A percentile compares a stretch with the other conserved stretches of the same genome.
Conservation (phyloP, 1,140 invertebrate genomes). For the Drosophila triauraria region DNA sequence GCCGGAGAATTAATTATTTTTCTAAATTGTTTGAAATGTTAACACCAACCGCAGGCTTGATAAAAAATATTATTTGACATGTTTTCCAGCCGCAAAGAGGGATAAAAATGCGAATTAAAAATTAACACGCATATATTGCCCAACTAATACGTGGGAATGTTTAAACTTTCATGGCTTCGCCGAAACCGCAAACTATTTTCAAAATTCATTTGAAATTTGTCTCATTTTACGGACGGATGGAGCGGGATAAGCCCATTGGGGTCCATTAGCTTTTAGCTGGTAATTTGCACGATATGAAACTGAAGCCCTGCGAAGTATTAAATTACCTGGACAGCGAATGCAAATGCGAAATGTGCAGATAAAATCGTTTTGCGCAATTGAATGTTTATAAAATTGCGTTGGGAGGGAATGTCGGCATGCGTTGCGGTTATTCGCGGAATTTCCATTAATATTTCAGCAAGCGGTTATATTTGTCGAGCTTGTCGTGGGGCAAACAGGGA, state of each 20-base stretch:
- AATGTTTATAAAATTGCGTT: conserved; percentile 25
- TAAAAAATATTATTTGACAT: conserved; percentile 36
- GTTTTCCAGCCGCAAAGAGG: conserved; percentile 4
- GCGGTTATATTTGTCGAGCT: conserved; percentile 22
- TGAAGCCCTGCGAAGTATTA: conserved; percentile 32
- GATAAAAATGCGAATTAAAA: conserved; percentile 22
- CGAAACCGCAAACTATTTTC: conserved; percentile 46
- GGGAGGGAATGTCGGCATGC: background rate
- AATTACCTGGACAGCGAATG: conserved; percentile 41
- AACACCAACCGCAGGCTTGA: conserved; percentile 14
- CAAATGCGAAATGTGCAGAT: conserved; percentile 7
- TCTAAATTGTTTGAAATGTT: conserved; percentile 6
- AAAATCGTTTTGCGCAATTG: conserved; percentile 33
- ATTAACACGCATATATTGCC: conserved; percentile 33
- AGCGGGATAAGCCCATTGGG: background rate
- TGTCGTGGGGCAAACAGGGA: background rate
- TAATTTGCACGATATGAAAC: conserved; percentile 30
- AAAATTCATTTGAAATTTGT: conserved; percentile 29
- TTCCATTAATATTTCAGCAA: conserved; percentile 51
- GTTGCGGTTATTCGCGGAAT: conserved; percentile 18
- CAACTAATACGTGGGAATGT: conserved; percentile 24
- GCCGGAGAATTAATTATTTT: background rate
- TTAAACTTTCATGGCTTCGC: conserved; percentile 17
- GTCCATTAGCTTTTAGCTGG: conserved; percentile 42
- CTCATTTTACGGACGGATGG: background rate